Evolutionary conservation across 2,797 vertebrate genomes (phyloP), one percentile per base, ranked within the genome.

Genomic region (Enteromius mattozi): DNA sequence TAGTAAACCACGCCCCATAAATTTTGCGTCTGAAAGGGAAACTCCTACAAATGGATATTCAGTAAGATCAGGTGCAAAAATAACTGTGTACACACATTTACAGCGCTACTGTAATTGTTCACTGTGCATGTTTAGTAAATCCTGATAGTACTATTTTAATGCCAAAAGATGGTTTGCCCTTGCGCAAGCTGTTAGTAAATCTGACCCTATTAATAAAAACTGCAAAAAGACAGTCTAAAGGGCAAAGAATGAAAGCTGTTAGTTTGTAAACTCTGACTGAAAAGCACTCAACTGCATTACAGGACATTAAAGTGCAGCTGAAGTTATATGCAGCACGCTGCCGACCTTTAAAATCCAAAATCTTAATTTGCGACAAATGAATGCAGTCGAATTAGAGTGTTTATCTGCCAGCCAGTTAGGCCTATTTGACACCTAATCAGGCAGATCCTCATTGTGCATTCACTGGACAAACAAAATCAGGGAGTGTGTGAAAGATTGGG

Each of bases 341-440:
- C 27, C 2, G 37, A 63, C 56, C 56, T 78, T 56, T 81, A 8
- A 78, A 78, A 71, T 6, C 12, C n/a, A 27, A 71, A 71, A 86
- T 86, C 59, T 78, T 59, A 65, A 72, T 56, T 66, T 40, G 74
- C 17, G 21, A 63, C 71, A 77, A 76, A 82, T 71, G 1, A 65
- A 82, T 49, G 45, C 13, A 63, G 56, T 70, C 2, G 37, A 42
- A 70, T 81, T 37, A 81, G 19, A 70, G 40, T 61, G 59, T 84
- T 80, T 70, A 76, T 75, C 69, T 68, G 76, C 37, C 51, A 59
- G 24, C 17, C 35, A 74, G 24, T 40, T 79, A 49, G 63, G 42
- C 71, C 16, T 80, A 30, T n/a, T 40, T 84, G 54, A 78, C 72
- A 78, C n/a, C 49, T 45, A 59, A 78, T 83, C 74, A 45, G 14